A percentile compares a stretch with the other conserved stretches of the same genome.
Evolutionary conservation across 2,113 vertebrate species (phyloP).

Genomic region (Coptodon bakossiorum): DNA sequence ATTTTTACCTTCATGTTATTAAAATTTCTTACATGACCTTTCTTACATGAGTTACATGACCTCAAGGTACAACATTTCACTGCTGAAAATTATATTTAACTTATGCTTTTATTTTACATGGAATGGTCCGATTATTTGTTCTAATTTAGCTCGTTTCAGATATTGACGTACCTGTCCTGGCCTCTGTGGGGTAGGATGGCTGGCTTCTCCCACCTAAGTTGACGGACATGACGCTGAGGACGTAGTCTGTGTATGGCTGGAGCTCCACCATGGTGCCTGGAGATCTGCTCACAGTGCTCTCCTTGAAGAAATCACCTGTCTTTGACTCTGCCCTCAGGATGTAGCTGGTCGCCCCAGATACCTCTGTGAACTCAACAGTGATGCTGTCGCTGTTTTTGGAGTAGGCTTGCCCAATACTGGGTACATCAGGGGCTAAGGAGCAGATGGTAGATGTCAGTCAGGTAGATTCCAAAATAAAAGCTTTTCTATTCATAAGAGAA

Average conservation of each 20-base stretch:
- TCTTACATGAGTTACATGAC: not conserved
- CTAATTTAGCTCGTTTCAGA: not conserved
- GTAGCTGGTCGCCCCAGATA: slow-evolving; percentile 80
- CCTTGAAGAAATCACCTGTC: slow-evolving; percentile 67
- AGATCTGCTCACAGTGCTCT: slow-evolving; percentile 72
- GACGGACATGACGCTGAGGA: slow-evolving; percentile 80
- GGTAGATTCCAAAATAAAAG: not conserved
- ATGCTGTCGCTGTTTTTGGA: slow-evolving; percentile 87
- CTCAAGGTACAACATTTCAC: not conserved
- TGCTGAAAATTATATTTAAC: not conserved
- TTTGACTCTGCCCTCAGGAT: slow-evolving; percentile 76
- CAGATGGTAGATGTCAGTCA: not conserved
- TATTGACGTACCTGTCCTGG: slow-evolving; percentile 76
- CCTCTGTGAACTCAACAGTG: slow-evolving; percentile 82
- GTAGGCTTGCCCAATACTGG: slow-evolving; percentile 78
- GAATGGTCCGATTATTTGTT: accelerated
- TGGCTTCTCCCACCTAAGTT: slow-evolving; percentile 81
- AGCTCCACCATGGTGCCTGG: slow-evolving; percentile 78
- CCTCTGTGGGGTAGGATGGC: slow-evolving; percentile 72
- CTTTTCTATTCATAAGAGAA: not conserved
- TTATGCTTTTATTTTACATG: not conserved
- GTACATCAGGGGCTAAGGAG: slow-evolving; percentile 78
- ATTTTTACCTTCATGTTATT: not conserved
- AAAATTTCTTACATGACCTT: not conserved
- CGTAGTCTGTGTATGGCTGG: slow-evolving; percentile 78